A percentile compares a stretch with the other conserved stretches of the same genome.
Evolutionary conservation across 2,888 invertebrate species (phyloP).

Genomic region (Andrena trimmerana): DNA sequence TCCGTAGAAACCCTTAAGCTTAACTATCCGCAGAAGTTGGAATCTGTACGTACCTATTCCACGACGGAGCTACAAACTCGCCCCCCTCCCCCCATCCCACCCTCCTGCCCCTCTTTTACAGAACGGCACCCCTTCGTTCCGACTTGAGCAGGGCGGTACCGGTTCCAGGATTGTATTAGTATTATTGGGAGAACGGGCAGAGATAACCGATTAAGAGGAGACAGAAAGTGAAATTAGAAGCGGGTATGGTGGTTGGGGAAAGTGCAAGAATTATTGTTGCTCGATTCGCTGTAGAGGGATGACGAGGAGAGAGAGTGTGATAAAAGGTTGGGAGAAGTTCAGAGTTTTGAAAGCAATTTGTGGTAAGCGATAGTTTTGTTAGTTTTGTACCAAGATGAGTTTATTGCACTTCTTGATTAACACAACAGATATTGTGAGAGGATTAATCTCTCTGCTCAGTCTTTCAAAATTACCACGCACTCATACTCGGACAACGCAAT

Average conservation of each 20-base stretch:
- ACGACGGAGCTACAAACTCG: constrained; percentile 74
- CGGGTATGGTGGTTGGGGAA: background rate
- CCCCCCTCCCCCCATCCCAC: constrained; percentile 42
- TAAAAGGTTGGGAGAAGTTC: background rate
- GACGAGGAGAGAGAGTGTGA: background rate
- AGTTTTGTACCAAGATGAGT: no score
- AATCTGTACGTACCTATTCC: constrained; percentile 75
- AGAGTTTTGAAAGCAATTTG: background rate
- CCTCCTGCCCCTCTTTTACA: constrained; percentile 44
- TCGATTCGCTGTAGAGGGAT: background rate
- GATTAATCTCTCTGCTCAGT: no score
- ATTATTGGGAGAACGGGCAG: constrained; percentile 3
- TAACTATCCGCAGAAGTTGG: constrained; percentile 81
- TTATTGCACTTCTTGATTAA: no score
- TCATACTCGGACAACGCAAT: no score
- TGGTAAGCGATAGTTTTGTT: no score
- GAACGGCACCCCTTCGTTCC: constrained; percentile 58
- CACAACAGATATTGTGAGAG: no score
- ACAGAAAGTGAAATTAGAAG: constrained; percentile 30
- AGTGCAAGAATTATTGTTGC: background rate
- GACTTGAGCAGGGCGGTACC: constrained; percentile 52
- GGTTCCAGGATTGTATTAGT: constrained; percentile 51
- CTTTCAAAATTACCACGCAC: no score
- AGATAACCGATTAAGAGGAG: constrained; percentile 14
- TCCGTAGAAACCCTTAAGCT: constrained; percentile 77